Evolutionary conservation across 2,797 vertebrate genomes (phyloP).

Genomic region (Hippocampus kuda): DNA sequence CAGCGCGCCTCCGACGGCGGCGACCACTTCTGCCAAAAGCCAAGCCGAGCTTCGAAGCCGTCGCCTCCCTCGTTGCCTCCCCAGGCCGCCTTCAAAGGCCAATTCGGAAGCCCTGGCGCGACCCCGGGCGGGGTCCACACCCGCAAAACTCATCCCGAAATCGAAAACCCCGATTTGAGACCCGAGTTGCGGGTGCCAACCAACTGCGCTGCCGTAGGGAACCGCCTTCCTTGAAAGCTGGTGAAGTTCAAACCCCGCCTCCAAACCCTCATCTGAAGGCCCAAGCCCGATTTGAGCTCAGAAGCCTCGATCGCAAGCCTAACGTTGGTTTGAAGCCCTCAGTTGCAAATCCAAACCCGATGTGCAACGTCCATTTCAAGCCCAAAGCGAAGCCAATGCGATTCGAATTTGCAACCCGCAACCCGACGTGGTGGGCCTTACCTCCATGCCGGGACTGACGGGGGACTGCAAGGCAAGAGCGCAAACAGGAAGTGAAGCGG

Average conservation of each 20-base stretch:
- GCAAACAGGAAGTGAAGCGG: neutral
- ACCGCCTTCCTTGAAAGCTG: too few species aligned
- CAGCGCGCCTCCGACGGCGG: neutral
- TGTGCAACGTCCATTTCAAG: neutral
- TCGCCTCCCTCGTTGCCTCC: too few species aligned
- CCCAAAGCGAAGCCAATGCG: neutral
- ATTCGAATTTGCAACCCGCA: too few species aligned
- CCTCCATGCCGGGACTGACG: slow-evolving; percentile 85
- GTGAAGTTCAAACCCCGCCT: too few species aligned
- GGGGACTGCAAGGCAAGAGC: slow-evolving; percentile 66
- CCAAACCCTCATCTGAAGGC: neutral
- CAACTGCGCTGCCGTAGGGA: too few species aligned
- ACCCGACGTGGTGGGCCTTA: slow-evolving; percentile 55
- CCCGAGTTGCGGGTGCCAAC: too few species aligned
- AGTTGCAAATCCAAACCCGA: neutral
- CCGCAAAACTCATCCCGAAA: too few species aligned
- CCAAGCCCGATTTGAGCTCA: neutral
- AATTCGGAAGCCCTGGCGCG: too few species aligned
- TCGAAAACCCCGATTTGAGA: too few species aligned
- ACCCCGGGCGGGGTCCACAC: too few species aligned
- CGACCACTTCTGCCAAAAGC: neutral
- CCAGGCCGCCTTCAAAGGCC: too few species aligned
- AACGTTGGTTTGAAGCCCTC: neutral
- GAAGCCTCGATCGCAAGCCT: neutral
- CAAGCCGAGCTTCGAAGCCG: too few species aligned